A percentile compares a stretch with the other conserved stretches of the same genome.
phyloP scores from a whole-genome alignment of 2,797 vertebrate species.

The Tangara arthus region DNA sequence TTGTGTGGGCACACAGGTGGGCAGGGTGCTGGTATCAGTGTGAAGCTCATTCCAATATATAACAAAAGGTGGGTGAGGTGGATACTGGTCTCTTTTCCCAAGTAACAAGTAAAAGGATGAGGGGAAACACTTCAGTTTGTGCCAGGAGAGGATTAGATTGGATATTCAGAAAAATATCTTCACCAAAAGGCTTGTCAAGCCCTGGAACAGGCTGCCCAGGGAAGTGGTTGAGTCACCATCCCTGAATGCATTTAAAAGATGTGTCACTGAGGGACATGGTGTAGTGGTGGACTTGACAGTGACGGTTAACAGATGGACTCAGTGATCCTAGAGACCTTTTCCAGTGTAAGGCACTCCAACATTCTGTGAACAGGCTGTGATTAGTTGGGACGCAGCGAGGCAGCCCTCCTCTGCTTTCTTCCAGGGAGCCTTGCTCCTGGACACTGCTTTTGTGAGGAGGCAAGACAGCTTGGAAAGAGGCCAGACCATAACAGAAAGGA shows the following conservation, averaged over 20 bases:
- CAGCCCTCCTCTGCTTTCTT: not conserved
- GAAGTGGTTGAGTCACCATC: not conserved
- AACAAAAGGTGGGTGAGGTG: not conserved
- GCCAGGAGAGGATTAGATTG: not conserved
- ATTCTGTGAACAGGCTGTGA: not conserved
- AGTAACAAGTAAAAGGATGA: not conserved
- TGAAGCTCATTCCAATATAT: rapidly evolving
- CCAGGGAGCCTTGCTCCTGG: not conserved
- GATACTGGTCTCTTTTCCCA: rapidly evolving
- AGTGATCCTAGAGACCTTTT: not conserved
- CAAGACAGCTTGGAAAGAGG: too few species aligned
- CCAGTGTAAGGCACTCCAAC: not conserved
- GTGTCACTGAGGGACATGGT: not conserved
- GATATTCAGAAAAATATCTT: not conserved
- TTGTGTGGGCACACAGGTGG: not conserved
- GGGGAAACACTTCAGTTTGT: not conserved
- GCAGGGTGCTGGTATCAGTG: not conserved
- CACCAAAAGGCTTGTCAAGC: not conserved
- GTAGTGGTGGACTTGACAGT: not conserved
- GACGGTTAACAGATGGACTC: not conserved
- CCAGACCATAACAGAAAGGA: not conserved
- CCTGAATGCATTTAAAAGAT: not conserved
- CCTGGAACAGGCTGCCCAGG: not conserved
- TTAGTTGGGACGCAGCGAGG: not conserved
- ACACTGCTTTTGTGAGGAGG: not conserved